Conservation (phyloP, 1,140 invertebrate species). For the Drosophila jambulina region DNA sequence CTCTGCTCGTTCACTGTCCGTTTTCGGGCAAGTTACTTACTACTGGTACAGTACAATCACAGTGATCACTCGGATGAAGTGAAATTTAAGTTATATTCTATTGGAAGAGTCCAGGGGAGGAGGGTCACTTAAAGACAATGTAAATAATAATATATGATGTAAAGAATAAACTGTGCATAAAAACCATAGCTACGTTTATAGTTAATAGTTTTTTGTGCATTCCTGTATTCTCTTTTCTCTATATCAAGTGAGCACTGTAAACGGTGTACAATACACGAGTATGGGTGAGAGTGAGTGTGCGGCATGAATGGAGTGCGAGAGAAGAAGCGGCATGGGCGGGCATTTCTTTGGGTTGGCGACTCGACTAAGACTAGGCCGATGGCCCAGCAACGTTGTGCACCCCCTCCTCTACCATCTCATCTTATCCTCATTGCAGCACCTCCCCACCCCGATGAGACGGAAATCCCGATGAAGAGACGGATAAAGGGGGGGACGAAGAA, state of each 20-base stretch:
- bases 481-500: constrained; percentile 24
- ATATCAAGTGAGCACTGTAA: background rate
- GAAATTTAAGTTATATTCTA: background rate
- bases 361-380: constrained; percentile 47
- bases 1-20: constrained; percentile 28
- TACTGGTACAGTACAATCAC: constrained; percentile 21
- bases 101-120: background rate
- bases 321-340: constrained; percentile 7
- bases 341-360: constrained; percentile 27
- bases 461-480: constrained; percentile 38
- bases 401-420: constrained; percentile 14
- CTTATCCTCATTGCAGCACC: constrained; percentile 13
- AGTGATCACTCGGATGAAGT: background rate
- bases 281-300: constrained; percentile 1
- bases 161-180: background rate
- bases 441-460: constrained; percentile 16
- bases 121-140: background rate
- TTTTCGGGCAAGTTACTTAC: constrained; percentile 34
- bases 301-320: constrained; percentile 32
- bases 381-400: constrained; percentile 23
- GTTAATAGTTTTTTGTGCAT: background rate
- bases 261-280: background rate
- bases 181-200: background rate
- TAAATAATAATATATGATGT: background rate
- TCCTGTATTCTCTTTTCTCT: background rate